phyloP scores from a whole-genome alignment of 2,888 invertebrate species.

The Keiferia lycopersicella region DNA sequence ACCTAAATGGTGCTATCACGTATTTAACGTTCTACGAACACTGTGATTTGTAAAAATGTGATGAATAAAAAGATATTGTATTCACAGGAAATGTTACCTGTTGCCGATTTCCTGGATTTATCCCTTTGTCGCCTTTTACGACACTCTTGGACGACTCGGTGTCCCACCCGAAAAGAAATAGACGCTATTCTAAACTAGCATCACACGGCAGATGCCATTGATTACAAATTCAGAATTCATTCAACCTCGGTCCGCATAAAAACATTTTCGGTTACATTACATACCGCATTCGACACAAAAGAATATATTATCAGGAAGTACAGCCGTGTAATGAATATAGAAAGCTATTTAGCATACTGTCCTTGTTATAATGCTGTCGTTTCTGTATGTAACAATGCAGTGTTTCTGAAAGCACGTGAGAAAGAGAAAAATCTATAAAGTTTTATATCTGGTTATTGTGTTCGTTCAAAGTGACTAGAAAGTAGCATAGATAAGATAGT shows the following conservation, averaged over 20 bases:
- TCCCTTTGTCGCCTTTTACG: too few species aligned
- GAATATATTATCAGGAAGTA: constrained; percentile 13
- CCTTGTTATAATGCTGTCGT: constrained; percentile 6
- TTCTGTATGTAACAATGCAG: not conserved
- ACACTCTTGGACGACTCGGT: too few species aligned
- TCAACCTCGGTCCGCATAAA: not conserved
- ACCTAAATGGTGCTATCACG: too few species aligned
- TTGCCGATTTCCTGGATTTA: too few species aligned
- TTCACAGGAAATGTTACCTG: too few species aligned
- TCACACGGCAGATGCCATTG: too few species aligned
- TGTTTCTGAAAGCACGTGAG: not conserved
- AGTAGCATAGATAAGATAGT: not conserved
- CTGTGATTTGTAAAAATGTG: too few species aligned
- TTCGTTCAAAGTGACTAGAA: not conserved
- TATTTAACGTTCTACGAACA: too few species aligned
- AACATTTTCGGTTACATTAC: not conserved
- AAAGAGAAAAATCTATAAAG: not conserved
- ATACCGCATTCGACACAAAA: not conserved
- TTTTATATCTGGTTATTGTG: not conserved
- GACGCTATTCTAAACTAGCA: too few species aligned
- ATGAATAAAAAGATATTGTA: too few species aligned
- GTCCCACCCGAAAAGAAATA: too few species aligned
- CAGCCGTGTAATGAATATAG: not conserved
- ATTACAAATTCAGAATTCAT: not conserved
- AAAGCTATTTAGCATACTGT: constrained; percentile 9